Percentiles rank a stretch among this genome's conserved stretches.
Evolutionary conservation across 2,797 vertebrate species (phyloP).

Genomic region (Hippocampus kuda): DNA sequence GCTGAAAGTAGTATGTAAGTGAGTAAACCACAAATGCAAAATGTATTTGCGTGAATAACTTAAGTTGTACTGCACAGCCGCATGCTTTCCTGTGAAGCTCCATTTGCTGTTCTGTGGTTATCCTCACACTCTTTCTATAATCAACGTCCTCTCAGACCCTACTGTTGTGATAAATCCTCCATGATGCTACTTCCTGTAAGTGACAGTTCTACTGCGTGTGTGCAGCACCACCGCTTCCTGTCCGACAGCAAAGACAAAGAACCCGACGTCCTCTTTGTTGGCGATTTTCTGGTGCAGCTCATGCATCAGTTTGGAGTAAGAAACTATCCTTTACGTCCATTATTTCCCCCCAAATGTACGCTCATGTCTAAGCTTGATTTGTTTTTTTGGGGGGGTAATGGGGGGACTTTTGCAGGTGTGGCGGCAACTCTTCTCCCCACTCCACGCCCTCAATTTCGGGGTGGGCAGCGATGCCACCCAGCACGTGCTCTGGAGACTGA

Average conservation of each 20-base stretch:
- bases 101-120: too few species aligned
- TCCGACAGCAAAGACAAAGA: conserved; percentile 88
- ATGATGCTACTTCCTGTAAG: not conserved
- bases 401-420: conserved; percentile 68
- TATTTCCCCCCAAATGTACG: not conserved
- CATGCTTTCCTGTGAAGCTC: too few species aligned
- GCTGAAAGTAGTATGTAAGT: too few species aligned
- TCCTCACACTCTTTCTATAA: too few species aligned
- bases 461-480: conserved; percentile 82
- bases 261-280: conserved; percentile 85
- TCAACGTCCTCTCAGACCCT: not conserved
- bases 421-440: conserved; percentile 85
- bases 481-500: conserved; percentile 83
- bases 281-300: conserved; percentile 81
- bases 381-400: not conserved
- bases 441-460: conserved; percentile 86
- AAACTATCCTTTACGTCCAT: not conserved
- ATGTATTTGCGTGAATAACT: too few species aligned
- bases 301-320: conserved; percentile 85
- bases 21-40: too few species aligned
- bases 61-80: too few species aligned
- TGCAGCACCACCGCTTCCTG: conserved; percentile 82
- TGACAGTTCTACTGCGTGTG: conserved; percentile 9
- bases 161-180: not conserved
- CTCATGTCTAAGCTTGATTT: not conserved